Evolutionary conservation across 2,888 invertebrate genomes (phyloP).

Genomic region (Cylloceria caligata): DNA sequence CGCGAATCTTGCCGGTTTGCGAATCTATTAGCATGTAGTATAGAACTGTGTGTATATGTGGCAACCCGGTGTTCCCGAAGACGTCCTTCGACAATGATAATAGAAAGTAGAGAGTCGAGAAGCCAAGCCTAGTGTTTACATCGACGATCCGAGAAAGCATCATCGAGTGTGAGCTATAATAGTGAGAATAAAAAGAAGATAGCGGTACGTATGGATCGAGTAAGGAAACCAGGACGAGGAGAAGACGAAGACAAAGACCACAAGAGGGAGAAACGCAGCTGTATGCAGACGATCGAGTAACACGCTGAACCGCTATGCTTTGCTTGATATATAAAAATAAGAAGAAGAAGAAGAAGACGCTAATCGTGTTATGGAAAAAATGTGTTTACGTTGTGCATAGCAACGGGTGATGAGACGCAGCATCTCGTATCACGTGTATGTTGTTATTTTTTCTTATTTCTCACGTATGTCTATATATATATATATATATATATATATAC

Average conservation of each 20-base stretch:
- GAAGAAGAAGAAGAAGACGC: no score
- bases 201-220: constrained; percentile 35
- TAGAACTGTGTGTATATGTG: constrained; percentile 15
- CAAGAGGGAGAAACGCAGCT: no score
- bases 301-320: constrained; percentile 52
- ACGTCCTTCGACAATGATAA: constrained; percentile 56
- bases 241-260: constrained; percentile 47
- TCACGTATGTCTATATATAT: no score
- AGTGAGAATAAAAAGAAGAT: constrained; percentile 60
- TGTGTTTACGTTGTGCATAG: constrained; percentile 44
- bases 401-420: constrained; percentile 59
- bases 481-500: no score
- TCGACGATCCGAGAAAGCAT: constrained; percentile 55
- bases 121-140: neutral
- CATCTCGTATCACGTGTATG: no score
- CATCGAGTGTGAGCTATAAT: constrained; percentile 48
- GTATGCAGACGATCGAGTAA: constrained; percentile 51
- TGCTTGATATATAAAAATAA: constrained; percentile 56
- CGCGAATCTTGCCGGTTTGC: constrained; percentile 71
- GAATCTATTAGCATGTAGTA: constrained; percentile 62
- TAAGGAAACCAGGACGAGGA: constrained; percentile 55
- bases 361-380: constrained; percentile 64
- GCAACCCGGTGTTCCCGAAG: constrained; percentile 50
- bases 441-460: no score
- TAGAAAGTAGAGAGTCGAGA: constrained; percentile 39